Evolutionary conservation across 2,888 invertebrate genomes (phyloP).

Genomic region (Spicauda simplicius): DNA sequence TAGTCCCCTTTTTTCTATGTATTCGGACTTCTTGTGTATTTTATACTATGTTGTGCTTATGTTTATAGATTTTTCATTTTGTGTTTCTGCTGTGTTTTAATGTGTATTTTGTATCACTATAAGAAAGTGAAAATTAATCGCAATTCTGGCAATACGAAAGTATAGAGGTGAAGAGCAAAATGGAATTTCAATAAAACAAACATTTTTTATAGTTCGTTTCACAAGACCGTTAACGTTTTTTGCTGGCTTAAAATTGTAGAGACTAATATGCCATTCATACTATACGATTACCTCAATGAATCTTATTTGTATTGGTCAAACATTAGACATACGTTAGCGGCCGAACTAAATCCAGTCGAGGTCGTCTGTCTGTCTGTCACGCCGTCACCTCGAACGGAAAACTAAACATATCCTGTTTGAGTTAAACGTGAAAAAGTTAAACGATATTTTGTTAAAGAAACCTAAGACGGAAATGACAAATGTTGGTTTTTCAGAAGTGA

Average conservation of each 20-base stretch:
- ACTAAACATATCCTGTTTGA: conserved; percentile 21
- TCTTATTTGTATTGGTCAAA: conserved; percentile 14
- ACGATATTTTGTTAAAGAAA: conserved; percentile 16
- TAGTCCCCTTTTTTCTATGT: too few species aligned
- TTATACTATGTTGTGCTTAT: too few species aligned
- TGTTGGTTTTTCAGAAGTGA: neutral
- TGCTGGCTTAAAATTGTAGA: too few species aligned
- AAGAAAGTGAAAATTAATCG: too few species aligned
- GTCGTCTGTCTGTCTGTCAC: conserved; percentile 14
- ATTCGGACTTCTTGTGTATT: too few species aligned
- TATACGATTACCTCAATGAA: conserved; percentile 2
- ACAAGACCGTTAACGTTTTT: too few species aligned
- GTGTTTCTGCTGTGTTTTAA: too few species aligned
- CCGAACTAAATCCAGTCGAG: conserved; percentile 15
- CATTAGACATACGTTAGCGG: conserved; percentile 10
- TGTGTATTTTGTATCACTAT: too few species aligned
- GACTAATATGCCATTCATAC: neutral
- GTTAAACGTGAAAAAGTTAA: neutral
- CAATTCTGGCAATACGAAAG: too few species aligned
- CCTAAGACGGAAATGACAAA: conserved; percentile 21
- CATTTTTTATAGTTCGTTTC: neutral
- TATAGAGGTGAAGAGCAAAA: too few species aligned
- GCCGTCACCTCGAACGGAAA: conserved; percentile 14
- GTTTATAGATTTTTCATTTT: too few species aligned
- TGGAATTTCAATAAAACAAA: neutral